Conservation (phyloP, 2,888 invertebrate genomes). For the Aphodius granarius region DNA sequence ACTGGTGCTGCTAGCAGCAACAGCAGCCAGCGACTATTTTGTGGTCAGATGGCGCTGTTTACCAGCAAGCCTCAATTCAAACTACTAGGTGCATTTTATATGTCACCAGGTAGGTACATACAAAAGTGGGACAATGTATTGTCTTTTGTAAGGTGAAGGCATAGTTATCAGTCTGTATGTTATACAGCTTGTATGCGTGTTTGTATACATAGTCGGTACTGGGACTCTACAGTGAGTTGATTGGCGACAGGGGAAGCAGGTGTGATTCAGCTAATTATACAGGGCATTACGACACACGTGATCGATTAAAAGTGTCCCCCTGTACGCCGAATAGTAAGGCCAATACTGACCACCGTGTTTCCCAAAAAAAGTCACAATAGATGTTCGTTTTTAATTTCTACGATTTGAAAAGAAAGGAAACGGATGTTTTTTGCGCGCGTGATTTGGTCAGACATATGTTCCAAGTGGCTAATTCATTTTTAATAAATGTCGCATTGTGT, state of each 20-base stretch:
- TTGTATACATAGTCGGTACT: background rate
- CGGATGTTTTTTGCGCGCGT: background rate
- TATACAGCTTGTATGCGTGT: too few relatives aligned
- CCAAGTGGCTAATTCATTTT: background rate
- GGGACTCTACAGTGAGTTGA: slow-evolving; percentile 35
- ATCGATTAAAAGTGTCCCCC: slow-evolving; percentile 26
- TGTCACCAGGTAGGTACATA: too few relatives aligned
- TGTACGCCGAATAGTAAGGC: background rate
- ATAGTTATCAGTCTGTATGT: too few relatives aligned
- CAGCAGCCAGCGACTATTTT: too few relatives aligned
- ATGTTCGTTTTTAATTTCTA: background rate
- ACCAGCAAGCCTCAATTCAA: too few relatives aligned
- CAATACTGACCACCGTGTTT: background rate
- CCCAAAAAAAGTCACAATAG: background rate
- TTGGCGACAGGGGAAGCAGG: slow-evolving; percentile 46
- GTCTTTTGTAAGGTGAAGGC: too few relatives aligned
- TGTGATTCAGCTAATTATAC: slow-evolving; percentile 47
- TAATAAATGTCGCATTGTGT: background rate
- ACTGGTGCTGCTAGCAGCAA: too few relatives aligned
- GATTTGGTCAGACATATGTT: background rate
- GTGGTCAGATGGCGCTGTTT: too few relatives aligned
- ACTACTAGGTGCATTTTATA: too few relatives aligned
- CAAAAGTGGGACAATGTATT: too few relatives aligned
- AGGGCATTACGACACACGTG: slow-evolving; percentile 27
- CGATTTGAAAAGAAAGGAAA: background rate